Conservation (phyloP, 2,888 invertebrate genomes). For the Plutella xylostella region DNA sequence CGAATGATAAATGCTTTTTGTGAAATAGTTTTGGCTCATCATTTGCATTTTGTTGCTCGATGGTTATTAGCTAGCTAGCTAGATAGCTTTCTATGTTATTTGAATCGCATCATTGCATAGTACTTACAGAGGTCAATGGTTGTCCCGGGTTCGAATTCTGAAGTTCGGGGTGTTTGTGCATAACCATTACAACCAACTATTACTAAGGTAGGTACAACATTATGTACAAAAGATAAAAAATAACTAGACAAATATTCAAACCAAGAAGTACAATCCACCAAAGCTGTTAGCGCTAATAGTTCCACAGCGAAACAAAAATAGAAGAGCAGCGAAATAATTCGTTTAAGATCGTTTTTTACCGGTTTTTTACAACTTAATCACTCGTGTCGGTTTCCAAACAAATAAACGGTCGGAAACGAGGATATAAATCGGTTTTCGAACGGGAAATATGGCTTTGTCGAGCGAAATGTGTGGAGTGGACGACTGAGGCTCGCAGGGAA, state of each 20-base stretch:
- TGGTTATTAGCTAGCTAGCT: too few relatives aligned
- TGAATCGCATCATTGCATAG: too few relatives aligned
- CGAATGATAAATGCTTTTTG: background rate
- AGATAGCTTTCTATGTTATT: background rate
- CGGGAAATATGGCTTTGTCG: slow-evolving; percentile 15
- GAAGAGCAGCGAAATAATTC: background rate
- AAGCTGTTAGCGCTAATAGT: background rate
- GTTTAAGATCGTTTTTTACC: slow-evolving; percentile 12
- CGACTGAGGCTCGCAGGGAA: background rate
- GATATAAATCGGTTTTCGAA: slow-evolving; percentile 17
- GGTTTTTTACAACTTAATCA: slow-evolving; percentile 12
- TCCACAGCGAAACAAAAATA: background rate
- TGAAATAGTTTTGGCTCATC: background rate
- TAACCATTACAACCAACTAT: too few relatives aligned
- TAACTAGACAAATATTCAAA: too few relatives aligned
- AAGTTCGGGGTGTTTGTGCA: too few relatives aligned
- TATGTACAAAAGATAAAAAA: too few relatives aligned
- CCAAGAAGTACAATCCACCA: too few relatives aligned
- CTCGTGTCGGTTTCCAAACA: slow-evolving; percentile 8
- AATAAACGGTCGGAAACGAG: slow-evolving; percentile 16
- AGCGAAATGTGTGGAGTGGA: background rate
- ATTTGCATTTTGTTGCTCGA: background rate
- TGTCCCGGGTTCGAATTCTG: too few relatives aligned
- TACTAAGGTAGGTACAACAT: too few relatives aligned
- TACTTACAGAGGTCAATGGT: too few relatives aligned